Evolutionary conservation across 1,140 invertebrate genomes (phyloP).

Genomic region (Stegodyphus mimosarum): DNA sequence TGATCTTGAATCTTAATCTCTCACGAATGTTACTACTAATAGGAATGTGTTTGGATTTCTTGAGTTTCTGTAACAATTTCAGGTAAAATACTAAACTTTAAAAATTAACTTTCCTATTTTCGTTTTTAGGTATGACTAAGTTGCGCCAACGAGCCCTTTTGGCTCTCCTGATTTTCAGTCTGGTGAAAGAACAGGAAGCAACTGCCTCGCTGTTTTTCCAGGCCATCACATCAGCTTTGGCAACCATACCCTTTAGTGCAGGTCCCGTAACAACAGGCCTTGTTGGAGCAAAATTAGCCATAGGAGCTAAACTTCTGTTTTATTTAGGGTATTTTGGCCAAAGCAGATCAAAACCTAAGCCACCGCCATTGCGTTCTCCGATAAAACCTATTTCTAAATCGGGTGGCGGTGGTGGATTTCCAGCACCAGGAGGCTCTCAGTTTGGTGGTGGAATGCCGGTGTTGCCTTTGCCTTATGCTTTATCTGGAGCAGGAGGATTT

Average conservation of each 20-base stretch:
- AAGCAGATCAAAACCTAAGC: not conserved
- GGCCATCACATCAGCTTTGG: constrained; percentile 50
- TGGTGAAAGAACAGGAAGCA: not conserved
- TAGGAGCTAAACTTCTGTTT: constrained; percentile 40
- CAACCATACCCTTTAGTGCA: constrained; percentile 19
- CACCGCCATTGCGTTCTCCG: not conserved
- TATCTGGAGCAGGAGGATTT: constrained; percentile 25
- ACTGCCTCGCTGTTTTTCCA: constrained; percentile 15
- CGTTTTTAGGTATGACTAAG: constrained; percentile 5
- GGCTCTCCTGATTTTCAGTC: not conserved
- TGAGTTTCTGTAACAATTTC: too few relatives aligned
- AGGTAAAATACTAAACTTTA: too few relatives aligned
- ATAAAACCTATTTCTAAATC: not conserved
- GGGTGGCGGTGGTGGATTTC: not conserved
- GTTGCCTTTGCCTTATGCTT: constrained; percentile 25
- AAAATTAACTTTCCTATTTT: not conserved
- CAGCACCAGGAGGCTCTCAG: not conserved
- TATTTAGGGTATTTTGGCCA: constrained; percentile 41
- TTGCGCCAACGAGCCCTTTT: not conserved
- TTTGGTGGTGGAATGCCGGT: not conserved
- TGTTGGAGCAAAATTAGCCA: constrained; percentile 40
- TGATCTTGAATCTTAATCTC: too few relatives aligned
- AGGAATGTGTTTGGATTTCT: too few relatives aligned
- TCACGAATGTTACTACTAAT: too few relatives aligned
- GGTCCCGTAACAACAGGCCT: constrained; percentile 41